A percentile compares a stretch with the other conserved stretches of the same genome.
Conservation (phyloP, 2,797 vertebrate species). For the Micropoecilia bifurca region DNA sequence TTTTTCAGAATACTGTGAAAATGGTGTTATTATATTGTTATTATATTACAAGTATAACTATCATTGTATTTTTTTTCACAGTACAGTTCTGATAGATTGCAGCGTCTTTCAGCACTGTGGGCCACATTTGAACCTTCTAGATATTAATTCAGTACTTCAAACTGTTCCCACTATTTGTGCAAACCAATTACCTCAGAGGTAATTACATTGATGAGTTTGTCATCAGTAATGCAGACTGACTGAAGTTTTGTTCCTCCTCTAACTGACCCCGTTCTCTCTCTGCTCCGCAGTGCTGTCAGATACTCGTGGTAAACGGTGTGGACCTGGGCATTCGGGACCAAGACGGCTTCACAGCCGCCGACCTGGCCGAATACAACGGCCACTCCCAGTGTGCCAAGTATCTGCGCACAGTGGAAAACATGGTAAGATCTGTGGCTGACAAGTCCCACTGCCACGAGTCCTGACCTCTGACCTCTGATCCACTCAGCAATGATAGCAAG, state of each 20-base stretch:
- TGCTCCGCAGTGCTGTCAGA: constrained; percentile 91
- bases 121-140: background rate
- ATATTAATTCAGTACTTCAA: background rate
- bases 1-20: background rate
- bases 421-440: constrained; percentile 83
- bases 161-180: constrained; percentile 1
- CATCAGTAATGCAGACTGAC: background rate
- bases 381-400: constrained; percentile 95
- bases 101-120: background rate
- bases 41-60: background rate
- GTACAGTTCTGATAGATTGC: background rate
- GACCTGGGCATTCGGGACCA: constrained; percentile 89
- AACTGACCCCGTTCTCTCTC: background rate
- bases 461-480: background rate
- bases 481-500: background rate
- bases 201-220: background rate
- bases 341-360: constrained; percentile 91
- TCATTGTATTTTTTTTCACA: background rate
- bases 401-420: constrained; percentile 93
- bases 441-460: background rate
- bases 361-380: constrained; percentile 93
- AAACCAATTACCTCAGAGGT: background rate
- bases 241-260: background rate
- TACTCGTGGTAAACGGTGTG: constrained; percentile 95
- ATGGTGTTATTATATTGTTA: background rate